These are phyloP conservation scores for Apis dorsata DNA, from an alignment of 1,140 invertebrate genomes.

Conservation along the genomic window DNA sequence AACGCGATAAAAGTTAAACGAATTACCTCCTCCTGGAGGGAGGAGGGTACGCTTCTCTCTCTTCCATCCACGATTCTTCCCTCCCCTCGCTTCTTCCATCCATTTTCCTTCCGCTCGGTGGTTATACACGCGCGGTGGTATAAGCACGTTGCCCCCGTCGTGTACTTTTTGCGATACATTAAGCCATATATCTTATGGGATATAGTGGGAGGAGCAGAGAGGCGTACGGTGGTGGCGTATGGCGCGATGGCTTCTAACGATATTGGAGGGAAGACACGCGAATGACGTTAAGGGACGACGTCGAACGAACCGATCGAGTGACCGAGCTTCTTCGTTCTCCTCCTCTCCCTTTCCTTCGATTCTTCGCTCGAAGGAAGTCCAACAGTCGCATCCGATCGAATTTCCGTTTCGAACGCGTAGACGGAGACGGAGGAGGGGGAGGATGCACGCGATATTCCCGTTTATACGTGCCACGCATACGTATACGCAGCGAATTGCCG, in stretches of 20 bases:
- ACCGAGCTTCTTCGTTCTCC: conserved; percentile 44
- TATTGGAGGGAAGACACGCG: conserved; percentile 66
- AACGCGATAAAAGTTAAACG: conserved; percentile 17
- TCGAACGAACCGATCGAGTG: conserved; percentile 40
- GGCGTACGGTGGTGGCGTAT: conserved; percentile 30
- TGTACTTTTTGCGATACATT: conserved; percentile 70
- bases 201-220: conserved; percentile 18
- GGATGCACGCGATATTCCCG: conserved; percentile 35
- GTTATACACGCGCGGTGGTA: conserved; percentile 34
- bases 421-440: not conserved
- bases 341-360: no score
- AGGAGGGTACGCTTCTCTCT: not conserved
- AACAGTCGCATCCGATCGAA: conserved; percentile 39
- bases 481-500: no score
- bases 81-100: conserved; percentile 34
- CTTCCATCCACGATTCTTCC: not conserved
- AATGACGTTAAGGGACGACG: conserved; percentile 64
- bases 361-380: not conserved
- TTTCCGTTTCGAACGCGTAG: conserved; percentile 46
- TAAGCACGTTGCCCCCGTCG: conserved; percentile 59
- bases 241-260: conserved; percentile 26
- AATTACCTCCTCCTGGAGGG: not conserved
- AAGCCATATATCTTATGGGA: conserved; percentile 68
- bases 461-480: conserved; percentile 29
- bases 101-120: conserved; percentile 55